Base-by-base conservation (phyloP, 1,140 invertebrate genomes). In the Gonatopus flavifemur region DNA sequence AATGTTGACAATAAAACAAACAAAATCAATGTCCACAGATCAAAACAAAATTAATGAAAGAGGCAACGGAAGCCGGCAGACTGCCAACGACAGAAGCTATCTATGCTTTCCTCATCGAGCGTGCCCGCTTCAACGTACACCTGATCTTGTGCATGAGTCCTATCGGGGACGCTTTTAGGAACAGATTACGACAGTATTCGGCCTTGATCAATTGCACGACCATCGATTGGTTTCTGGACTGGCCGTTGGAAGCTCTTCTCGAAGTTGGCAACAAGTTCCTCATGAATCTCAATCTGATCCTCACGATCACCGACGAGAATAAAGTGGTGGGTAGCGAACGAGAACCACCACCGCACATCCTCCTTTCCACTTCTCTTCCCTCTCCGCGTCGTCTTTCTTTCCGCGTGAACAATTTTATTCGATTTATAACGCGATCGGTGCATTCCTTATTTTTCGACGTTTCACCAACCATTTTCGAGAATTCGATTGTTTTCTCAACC, bases 221-320 rank as follows among this genome's bases (percentile, higher is more conserved):
- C 4, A 91, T 93, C 22, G 90, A 94, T 76, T 94, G 90, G 89
- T 93, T 93, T 67, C 80, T 85, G 63, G 87, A 91, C 64, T 95
- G 92, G 91, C 89, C 91, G 0, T 80, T 84, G 45, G 88, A 91
- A 68, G 91, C 91, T n/a, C 76, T 94, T 13, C 76, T 93, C 9
- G 90, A 93, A 78, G 89, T 94, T 8, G 87, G 87, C 22, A 81
- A 84, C 58, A 86, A 86, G 73, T 89, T 86, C 72, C 75, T 89
- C 24, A 76, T 76, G 31, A 82, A 84, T 51, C 82, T 88, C 42
- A 83, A 87, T 68, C 79, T 89, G 45, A 79, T 86, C 19, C 81
- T 80, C 31, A 83, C 82, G 13, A 87, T 88, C 45, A 84, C 82
- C 39, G 84, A 82, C 22, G 56, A 80, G 71, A 52, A 79, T 55